A percentile compares a stretch with the other conserved stretches of the same genome.
Conservation (phyloP, 23 tunicate species). For the Trididemnum clinides region DNA sequence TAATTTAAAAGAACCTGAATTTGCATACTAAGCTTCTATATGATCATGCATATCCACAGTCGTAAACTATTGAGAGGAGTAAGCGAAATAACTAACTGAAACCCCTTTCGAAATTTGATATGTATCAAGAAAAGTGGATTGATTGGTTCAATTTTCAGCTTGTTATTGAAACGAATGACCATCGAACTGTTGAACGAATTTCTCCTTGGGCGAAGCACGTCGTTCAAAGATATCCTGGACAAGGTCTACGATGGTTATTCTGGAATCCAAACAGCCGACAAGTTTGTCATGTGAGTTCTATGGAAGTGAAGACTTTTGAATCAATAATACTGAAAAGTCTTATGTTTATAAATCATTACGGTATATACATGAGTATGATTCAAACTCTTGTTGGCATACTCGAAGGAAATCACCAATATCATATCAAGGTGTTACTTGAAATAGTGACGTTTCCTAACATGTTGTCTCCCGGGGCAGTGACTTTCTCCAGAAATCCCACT, state of each 20-base stretch:
- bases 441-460: not conserved
- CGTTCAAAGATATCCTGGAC: constrained; percentile 23
- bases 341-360: no score
- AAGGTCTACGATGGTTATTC: constrained; percentile 57
- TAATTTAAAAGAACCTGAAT: not conserved
- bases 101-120: no score
- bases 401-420: no score
- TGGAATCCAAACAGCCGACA: constrained; percentile 66
- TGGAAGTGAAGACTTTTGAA: not conserved
- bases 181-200: constrained; percentile 61
- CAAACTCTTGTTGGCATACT: no score
- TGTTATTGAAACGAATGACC: constrained; percentile 58
- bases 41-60: no score
- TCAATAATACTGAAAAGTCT: not conserved
- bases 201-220: constrained; percentile 94
- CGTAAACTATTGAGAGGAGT: no score
- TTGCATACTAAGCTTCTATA: no score
- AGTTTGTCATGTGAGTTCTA: not conserved
- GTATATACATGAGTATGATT: no score
- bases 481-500: no score
- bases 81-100: no score
- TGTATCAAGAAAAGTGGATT: not conserved
- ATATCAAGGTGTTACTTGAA: not conserved
- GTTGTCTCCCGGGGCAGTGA: no score
- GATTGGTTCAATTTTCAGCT: constrained; percentile 38